Conservation (phyloP, 2,113 vertebrate genomes). For the Gavialis gangeticus region DNA sequence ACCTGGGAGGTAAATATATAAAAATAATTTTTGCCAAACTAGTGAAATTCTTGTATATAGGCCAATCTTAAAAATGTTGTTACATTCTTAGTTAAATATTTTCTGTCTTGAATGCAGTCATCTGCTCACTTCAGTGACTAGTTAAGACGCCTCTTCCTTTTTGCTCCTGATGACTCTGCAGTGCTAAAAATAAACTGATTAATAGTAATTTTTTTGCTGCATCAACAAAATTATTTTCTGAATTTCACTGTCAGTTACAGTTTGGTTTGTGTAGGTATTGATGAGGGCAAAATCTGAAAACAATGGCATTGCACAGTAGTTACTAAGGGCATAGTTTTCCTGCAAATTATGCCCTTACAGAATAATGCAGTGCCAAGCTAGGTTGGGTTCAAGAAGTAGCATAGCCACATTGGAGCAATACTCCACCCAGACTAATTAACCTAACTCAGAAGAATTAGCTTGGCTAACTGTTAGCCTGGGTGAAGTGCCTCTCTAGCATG, state of each 20-base stretch:
- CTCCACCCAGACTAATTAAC: too few relatives aligned
- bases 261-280: neutral
- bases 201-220: neutral
- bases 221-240: neutral
- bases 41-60: neutral
- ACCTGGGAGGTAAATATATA: neutral
- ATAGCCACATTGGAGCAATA: too few relatives aligned
- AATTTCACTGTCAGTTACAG: neutral
- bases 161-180: neutral
- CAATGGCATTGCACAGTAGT: neutral
- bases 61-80: neutral
- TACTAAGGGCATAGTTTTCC: neutral
- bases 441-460: too few relatives aligned
- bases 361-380: too few relatives aligned
- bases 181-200: neutral
- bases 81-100: neutral
- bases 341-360: too few relatives aligned
- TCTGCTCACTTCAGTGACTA: neutral
- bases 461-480: too few relatives aligned
- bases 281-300: neutral
- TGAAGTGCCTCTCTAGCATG: too few relatives aligned
- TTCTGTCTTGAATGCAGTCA: neutral
- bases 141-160: neutral
- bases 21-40: neutral
- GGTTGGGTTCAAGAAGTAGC: too few relatives aligned